These are phyloP conservation scores for Stomorhina lunata DNA, from an alignment of 2,888 invertebrate species.

Conservation along the genomic window DNA sequence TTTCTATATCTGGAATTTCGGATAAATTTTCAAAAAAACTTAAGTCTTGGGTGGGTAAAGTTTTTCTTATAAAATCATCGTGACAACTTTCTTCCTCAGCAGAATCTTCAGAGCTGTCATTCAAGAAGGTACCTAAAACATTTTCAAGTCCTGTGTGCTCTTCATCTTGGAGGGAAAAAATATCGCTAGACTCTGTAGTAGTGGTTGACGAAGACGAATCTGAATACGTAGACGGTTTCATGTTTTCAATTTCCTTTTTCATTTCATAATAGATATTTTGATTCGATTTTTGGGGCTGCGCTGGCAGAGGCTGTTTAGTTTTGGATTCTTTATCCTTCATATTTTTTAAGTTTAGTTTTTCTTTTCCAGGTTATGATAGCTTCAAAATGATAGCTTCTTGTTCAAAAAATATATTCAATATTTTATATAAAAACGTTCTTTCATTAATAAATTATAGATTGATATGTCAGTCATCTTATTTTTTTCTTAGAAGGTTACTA, in stretches of 20 bases:
- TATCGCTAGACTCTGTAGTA: not conserved
- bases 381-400: no score
- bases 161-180: not conserved
- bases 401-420: no score
- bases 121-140: not conserved
- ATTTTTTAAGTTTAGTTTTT: no score
- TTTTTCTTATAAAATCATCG: not conserved
- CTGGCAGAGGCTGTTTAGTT: no score
- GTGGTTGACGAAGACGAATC: not conserved
- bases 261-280: not conserved
- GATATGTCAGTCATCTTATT: no score
- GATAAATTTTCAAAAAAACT: constrained; percentile 67
- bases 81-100: not conserved
- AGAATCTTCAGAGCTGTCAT: not conserved
- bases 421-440: no score
- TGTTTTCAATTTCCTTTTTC: not conserved
- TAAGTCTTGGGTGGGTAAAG: constrained; percentile 11
- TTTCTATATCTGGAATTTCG: constrained; percentile 67
- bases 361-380: no score
- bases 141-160: not conserved
- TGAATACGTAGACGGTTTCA: not conserved
- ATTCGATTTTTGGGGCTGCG: not conserved
- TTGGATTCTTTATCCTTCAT: no score
- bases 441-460: no score
- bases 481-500: no score